A percentile compares a stretch with the other conserved stretches of the same genome.
Evolutionary conservation across 1,140 invertebrate species (phyloP).

Genomic region (Drosophila mayri): DNA sequence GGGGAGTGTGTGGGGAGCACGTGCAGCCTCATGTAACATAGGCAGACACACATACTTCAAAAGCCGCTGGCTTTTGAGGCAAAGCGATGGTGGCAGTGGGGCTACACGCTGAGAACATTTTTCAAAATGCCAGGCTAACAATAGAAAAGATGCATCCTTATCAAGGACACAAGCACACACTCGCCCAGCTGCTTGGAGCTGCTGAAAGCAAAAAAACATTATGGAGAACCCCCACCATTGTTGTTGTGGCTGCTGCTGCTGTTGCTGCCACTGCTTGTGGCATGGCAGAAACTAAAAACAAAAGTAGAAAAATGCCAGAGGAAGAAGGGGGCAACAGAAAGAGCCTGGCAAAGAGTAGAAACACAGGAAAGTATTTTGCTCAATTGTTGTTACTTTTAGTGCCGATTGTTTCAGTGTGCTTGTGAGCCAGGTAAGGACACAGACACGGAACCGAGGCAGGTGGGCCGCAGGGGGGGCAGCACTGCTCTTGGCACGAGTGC

Average conservation of each 20-base stretch:
- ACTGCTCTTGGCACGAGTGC: conserved; percentile 70
- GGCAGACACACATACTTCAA: conserved; percentile 67
- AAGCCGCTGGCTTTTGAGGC: conserved; percentile 63
- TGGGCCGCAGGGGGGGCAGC: conserved; percentile 16
- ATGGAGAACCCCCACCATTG: neutral
- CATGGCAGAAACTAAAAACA: conserved; percentile 46
- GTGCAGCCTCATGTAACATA: conserved; percentile 56
- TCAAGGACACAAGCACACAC: conserved; percentile 68
- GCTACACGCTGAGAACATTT: conserved; percentile 60
- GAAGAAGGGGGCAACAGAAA: conserved; percentile 12
- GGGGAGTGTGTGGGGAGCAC: conserved; percentile 21
- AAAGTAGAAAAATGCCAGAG: conserved; percentile 36
- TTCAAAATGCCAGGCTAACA: conserved; percentile 80
- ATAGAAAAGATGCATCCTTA: conserved; percentile 83
- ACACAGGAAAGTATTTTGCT: conserved; percentile 77
- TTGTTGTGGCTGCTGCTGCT: conserved; percentile 32
- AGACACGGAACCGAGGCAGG: conserved; percentile 3
- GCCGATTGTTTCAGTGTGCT: conserved; percentile 66
- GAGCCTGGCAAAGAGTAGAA: conserved; percentile 40
- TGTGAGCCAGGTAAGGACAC: conserved; percentile 12
- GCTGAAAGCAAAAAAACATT: conserved; percentile 57
- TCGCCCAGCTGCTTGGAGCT: conserved; percentile 49
- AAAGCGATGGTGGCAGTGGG: conserved; percentile 7
- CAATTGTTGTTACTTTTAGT: conserved; percentile 80
- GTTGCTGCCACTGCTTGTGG: conserved; percentile 51